Percentiles rank a stretch among this genome's conserved stretches.
phyloP scores from a whole-genome alignment of 2,888 invertebrate genomes.

The Limnephilus marmoratus region DNA sequence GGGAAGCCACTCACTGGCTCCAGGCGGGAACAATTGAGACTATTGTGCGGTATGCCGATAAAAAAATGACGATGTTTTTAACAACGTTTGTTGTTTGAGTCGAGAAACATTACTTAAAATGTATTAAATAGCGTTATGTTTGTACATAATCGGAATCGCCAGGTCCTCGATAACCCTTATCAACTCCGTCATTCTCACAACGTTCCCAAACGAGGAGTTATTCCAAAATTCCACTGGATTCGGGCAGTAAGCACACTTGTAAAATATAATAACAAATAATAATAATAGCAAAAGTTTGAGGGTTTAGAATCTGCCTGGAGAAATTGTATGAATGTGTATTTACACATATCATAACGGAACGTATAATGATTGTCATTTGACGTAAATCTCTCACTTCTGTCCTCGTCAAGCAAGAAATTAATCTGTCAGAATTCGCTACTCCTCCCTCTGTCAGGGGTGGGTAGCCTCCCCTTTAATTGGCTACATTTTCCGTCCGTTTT shows the following conservation, averaged over 20 bases:
- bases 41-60: no score
- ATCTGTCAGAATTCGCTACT: slow-evolving; percentile 12
- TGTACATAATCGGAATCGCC: no score
- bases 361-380: background rate
- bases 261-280: background rate
- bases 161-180: background rate
- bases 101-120: no score
- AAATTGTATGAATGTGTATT: background rate
- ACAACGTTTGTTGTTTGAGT: no score
- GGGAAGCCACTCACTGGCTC: no score
- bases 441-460: background rate
- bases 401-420: slow-evolving; percentile 21
- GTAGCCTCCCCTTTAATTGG: slow-evolving; percentile 45
- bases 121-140: no score
- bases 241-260: background rate
- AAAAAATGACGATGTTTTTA: no score
- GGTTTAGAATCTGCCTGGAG: background rate
- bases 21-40: no score
- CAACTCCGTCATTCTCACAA: background rate
- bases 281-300: no score
- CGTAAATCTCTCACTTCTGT: background rate
- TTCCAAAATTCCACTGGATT: background rate
- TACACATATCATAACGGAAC: background rate
- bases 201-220: background rate
- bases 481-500: slow-evolving; percentile 36